Conservation (phyloP, 1,140 invertebrate species). For the Ridgeia piscesae region DNA sequence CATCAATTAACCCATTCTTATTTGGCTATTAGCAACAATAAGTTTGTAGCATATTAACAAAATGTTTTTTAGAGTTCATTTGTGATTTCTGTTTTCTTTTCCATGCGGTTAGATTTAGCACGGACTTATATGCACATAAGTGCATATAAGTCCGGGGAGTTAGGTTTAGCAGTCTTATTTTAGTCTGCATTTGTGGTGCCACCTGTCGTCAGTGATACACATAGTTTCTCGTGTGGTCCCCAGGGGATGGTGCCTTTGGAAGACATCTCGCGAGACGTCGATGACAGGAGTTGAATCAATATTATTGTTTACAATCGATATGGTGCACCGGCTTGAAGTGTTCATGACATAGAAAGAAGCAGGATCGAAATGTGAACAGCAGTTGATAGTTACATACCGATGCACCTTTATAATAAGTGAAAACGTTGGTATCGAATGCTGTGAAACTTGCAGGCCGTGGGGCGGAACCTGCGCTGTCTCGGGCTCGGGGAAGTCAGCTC, state of each 20-base stretch:
- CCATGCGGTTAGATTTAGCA: too few relatives aligned
- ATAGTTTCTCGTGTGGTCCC: neutral
- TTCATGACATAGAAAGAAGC: neutral
- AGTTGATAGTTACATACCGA: neutral
- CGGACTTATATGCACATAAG: too few relatives aligned
- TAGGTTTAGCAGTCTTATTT: too few relatives aligned
- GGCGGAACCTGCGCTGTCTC: neutral
- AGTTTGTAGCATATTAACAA: too few relatives aligned
- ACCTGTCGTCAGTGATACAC: neutral
- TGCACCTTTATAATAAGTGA: neutral
- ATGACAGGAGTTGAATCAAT: neutral
- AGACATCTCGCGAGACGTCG: neutral
- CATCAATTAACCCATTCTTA: too few relatives aligned
- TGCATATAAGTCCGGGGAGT: too few relatives aligned
- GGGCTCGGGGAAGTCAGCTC: too few relatives aligned
- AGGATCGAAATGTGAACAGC: neutral
- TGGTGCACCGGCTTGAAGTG: neutral
- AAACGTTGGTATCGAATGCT: neutral
- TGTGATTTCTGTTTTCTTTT: too few relatives aligned
- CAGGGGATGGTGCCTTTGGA: neutral
- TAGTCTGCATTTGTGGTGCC: neutral
- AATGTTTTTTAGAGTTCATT: too few relatives aligned
- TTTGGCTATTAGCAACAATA: too few relatives aligned
- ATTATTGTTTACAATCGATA: slow-evolving; percentile 6
- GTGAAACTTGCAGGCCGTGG: neutral